phyloP scores from a whole-genome alignment of 1,140 invertebrate genomes.

The Melanaphis sacchari region DNA sequence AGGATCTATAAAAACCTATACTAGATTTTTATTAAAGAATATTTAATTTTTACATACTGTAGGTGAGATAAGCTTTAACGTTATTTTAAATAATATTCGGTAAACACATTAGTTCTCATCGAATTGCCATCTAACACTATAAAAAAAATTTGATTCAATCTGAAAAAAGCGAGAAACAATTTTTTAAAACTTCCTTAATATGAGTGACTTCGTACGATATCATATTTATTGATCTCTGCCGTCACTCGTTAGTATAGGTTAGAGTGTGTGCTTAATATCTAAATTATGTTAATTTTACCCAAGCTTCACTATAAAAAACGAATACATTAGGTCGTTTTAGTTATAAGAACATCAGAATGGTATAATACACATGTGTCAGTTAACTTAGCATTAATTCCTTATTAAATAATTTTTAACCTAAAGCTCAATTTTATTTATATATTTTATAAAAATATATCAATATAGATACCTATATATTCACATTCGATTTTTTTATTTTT shows the following conservation, averaged over 20 bases:
- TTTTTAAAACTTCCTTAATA: background rate
- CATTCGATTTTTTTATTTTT: too few species aligned
- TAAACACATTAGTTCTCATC: background rate
- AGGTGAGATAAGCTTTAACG: too few species aligned
- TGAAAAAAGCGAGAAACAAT: background rate
- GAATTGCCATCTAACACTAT: background rate
- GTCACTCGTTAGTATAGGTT: background rate
- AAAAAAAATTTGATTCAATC: background rate
- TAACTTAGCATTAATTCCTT: background rate
- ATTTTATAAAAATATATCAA: too few species aligned
- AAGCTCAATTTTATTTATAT: too few species aligned
- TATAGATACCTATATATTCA: too few species aligned
- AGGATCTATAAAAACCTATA: background rate
- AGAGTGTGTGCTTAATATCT: conserved; percentile 9
- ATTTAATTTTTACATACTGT: background rate
- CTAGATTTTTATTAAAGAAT: background rate
- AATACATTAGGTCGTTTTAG: background rate
- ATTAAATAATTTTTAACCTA: too few species aligned
- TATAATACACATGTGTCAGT: background rate
- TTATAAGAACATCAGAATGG: background rate
- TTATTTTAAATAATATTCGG: background rate
- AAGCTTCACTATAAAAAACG: background rate
- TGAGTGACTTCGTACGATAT: background rate
- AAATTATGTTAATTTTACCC: background rate
- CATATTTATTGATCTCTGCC: background rate